These are phyloP conservation scores for Sigmodon hispidus DNA, from an alignment of 2,113 vertebrate species.

Conservation along the genomic window DNA sequence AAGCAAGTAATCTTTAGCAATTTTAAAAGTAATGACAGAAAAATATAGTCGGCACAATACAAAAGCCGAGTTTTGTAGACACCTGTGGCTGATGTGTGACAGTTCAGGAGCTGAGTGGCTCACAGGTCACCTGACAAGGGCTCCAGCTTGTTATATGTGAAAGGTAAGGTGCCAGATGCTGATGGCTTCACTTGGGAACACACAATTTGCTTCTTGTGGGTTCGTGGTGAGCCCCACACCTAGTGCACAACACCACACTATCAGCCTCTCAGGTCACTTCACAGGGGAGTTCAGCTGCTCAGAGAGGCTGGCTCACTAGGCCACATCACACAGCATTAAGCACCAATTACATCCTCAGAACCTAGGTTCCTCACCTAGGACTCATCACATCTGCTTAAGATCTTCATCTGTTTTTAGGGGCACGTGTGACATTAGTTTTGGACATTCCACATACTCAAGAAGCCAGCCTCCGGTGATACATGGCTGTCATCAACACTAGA, in stretches of 20 bases:
- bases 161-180: background rate
- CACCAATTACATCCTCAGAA: background rate
- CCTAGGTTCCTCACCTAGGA: background rate
- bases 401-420: background rate
- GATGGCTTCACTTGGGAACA: background rate
- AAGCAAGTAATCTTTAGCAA: background rate
- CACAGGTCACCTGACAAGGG: background rate
- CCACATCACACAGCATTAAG: background rate
- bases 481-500: background rate
- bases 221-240: background rate
- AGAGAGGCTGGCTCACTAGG: background rate
- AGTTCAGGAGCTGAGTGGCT: background rate
- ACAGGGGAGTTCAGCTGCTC: background rate
- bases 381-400: background rate
- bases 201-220: background rate
- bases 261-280: background rate
- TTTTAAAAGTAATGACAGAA: slow-evolving; percentile 7
- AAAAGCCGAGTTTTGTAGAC: background rate
- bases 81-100: background rate
- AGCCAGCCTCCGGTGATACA: background rate
- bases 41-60: background rate
- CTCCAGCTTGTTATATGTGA: slow-evolving; percentile 17
- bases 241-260: background rate
- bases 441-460: background rate
- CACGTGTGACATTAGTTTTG: background rate